A percentile compares a stretch with the other conserved stretches of the same genome.
Conservation (phyloP, 2,888 invertebrate genomes). For the Eupithecia subumbrata region DNA sequence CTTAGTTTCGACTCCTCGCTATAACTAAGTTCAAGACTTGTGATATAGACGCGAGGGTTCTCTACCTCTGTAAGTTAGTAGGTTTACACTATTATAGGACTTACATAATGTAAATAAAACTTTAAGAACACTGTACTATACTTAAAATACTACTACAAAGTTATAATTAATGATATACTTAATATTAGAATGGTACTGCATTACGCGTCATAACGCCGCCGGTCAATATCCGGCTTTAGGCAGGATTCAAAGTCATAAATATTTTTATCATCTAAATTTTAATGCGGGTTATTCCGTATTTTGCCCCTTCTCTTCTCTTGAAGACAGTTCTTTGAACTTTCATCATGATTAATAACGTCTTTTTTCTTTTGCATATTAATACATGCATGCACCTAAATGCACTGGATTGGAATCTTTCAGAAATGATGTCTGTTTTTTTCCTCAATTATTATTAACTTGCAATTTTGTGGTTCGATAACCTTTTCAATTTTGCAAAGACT, state of each 20-base stretch:
- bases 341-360: not conserved
- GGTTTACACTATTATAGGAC: too few species aligned
- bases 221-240: too few species aligned
- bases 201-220: too few species aligned
- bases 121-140: too few species aligned
- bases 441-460: not conserved
- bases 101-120: too few species aligned
- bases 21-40: too few species aligned
- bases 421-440: not conserved
- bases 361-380: not conserved
- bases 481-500: not conserved
- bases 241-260: constrained; percentile 1
- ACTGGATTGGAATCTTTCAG: not conserved
- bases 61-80: too few species aligned
- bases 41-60: too few species aligned
- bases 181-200: too few species aligned
- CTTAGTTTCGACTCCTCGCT: too few species aligned
- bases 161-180: too few species aligned
- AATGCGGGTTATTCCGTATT: constrained; percentile 9
- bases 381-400: not conserved
- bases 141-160: too few species aligned
- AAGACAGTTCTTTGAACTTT: constrained; percentile 4
- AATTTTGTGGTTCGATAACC: not conserved
- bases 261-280: not conserved
- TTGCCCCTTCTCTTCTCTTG: constrained; percentile 9